Evolutionary conservation across 53 echinoderm and acorn worm genomes (phyloP).

Genomic region (Patiria pectinifera): DNA sequence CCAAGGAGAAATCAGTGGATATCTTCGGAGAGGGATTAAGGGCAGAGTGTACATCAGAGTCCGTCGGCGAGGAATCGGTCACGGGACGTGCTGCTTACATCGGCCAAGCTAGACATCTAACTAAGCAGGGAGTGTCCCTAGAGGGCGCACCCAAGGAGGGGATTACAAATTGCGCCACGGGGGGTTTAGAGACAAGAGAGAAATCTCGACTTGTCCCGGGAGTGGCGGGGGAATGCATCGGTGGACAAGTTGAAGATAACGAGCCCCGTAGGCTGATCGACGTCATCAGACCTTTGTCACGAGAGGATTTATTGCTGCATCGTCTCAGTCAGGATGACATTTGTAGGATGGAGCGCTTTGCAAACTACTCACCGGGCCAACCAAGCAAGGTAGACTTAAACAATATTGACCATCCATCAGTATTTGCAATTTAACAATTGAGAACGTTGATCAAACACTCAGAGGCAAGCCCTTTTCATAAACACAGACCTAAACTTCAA

Average conservation of each 20-base stretch:
- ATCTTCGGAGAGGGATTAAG: constrained; percentile 19
- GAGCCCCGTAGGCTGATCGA: constrained; percentile 1
- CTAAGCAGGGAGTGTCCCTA: constrained; percentile 12
- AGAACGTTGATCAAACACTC: too few species aligned
- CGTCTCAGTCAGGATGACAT: constrained; percentile 57
- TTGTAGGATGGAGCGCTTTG: constrained; percentile 61
- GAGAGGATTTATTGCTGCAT: constrained; percentile 47
- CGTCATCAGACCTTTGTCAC: constrained; percentile 40
- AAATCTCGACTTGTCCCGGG: background rate
- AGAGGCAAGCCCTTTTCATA: too few species aligned
- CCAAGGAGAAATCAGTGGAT: background rate
- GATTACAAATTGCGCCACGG: constrained; percentile 18
- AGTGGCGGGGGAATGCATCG: constrained; percentile 14
- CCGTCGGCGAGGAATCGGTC: background rate
- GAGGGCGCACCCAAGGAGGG: background rate
- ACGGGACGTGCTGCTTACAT: background rate
- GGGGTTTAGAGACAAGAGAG: background rate
- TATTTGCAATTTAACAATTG: too few species aligned
- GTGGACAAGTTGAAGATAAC: background rate
- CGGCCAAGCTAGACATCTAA: constrained; percentile 11
- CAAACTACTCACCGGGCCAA: constrained; percentile 54
- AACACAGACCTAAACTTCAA: too few species aligned
- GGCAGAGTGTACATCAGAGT: background rate
- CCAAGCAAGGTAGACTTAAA: constrained; percentile 59
- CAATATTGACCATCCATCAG: background rate